Evolutionary conservation across 2,113 vertebrate genomes (phyloP).

Genomic region (Gymnobelideus leadbeateri): DNA sequence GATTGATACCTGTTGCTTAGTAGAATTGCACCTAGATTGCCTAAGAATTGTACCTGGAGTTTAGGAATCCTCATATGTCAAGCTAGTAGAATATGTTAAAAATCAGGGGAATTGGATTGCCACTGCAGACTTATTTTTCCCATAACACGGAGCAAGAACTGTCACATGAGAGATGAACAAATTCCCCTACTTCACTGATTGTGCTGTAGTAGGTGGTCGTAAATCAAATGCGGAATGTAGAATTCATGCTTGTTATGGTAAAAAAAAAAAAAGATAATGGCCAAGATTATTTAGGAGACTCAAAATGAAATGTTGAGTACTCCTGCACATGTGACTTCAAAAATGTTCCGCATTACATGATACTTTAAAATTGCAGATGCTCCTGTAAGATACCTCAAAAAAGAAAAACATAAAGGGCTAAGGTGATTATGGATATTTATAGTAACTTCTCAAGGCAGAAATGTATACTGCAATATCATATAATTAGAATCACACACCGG

Average conservation of each 20-base stretch:
- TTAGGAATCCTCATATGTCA: not conserved
- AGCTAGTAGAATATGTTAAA: not conserved
- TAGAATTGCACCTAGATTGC: not conserved
- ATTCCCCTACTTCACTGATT: constrained; percentile 13
- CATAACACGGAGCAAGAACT: not conserved
- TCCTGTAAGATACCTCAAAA: not conserved
- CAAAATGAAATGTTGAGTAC: constrained; percentile 21
- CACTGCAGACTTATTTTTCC: not conserved
- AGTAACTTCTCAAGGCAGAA: constrained; percentile 23
- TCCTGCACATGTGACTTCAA: not conserved
- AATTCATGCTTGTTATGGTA: constrained; percentile 24
- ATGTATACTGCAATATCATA: not conserved
- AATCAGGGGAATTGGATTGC: constrained; percentile 1
- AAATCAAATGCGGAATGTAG: constrained; percentile 1
- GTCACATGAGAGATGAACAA: not conserved
- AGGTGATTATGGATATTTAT: not conserved
- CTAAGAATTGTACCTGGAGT: not conserved
- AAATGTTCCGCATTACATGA: not conserved
- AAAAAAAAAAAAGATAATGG: constrained; percentile 13
- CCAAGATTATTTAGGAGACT: constrained; percentile 27
- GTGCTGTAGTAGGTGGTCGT: not conserved
- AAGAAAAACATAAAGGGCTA: not conserved
- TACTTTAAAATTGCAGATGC: constrained; percentile 17
- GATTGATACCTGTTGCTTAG: not conserved
- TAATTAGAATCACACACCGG: constrained; percentile 3